These are phyloP conservation scores for Sciurus carolinensis DNA, from an alignment of 2,797 vertebrate species.

Conservation along the genomic window DNA sequence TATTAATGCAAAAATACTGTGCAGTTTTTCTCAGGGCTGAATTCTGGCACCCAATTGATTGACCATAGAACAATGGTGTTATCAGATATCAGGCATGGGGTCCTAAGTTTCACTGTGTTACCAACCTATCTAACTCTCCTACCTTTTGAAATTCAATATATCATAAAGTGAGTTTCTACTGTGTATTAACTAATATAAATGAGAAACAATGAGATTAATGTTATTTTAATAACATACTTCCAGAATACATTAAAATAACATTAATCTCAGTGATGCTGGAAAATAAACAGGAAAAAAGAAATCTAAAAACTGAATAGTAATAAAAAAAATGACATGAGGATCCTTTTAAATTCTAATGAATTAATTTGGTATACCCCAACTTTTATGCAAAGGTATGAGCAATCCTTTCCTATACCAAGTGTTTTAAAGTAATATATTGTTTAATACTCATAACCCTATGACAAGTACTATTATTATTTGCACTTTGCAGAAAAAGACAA, in stretches of 20 bases:
- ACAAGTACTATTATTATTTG: neutral
- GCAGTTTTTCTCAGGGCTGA: constrained; percentile 25
- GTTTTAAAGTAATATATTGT: neutral
- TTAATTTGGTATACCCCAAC: neutral
- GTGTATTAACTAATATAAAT: neutral
- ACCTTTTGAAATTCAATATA: neutral
- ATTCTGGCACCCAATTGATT: neutral
- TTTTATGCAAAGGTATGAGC: neutral
- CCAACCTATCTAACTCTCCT: neutral
- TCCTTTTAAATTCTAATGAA: neutral
- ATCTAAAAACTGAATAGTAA: constrained; percentile 11
- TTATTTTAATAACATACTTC: too few relatives aligned
- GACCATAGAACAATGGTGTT: neutral
- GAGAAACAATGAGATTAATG: neutral
- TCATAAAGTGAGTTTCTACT: neutral
- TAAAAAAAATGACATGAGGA: neutral
- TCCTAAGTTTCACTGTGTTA: neutral
- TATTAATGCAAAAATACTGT: constrained; percentile 30
- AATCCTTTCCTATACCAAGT: neutral
- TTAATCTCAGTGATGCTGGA: neutral
- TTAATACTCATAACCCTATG: neutral
- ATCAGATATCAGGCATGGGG: neutral
- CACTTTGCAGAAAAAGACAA: constrained; percentile 6
- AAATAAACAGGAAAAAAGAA: neutral
- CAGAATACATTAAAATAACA: constrained; percentile 11